Evolutionary conservation across 2,888 invertebrate species (phyloP).

Genomic region (Andrena minutula): DNA sequence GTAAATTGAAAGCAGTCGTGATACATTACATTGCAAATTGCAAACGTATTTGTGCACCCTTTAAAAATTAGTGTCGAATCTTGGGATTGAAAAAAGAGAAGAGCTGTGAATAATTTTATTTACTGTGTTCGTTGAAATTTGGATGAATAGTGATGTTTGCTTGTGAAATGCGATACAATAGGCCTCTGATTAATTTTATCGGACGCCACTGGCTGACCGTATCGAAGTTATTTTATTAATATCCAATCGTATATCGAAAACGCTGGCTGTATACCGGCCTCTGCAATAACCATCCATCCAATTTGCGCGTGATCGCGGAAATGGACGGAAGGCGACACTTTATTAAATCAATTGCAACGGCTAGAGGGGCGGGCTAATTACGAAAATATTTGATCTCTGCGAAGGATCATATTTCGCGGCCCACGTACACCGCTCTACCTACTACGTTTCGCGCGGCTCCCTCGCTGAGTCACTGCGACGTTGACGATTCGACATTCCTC

Average conservation of each 20-base stretch:
- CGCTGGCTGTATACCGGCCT: conserved; percentile 15
- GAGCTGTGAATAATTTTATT: not conserved
- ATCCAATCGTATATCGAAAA: conserved; percentile 57
- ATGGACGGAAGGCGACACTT: conserved; percentile 58
- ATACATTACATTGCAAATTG: too few relatives aligned
- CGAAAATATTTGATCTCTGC: conserved; percentile 57
- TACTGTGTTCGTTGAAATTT: not conserved
- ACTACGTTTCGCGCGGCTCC: conserved; percentile 1
- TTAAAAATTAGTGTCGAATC: too few relatives aligned
- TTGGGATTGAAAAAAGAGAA: not conserved
- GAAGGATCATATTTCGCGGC: conserved; percentile 31
- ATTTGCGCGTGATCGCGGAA: conserved; percentile 57
- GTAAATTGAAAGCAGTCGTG: too few relatives aligned
- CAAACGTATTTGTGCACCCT: too few relatives aligned
- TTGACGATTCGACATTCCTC: too few relatives aligned
- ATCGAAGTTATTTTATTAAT: conserved; percentile 57
- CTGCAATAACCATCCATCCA: conserved; percentile 57
- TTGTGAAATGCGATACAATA: conserved; percentile 2
- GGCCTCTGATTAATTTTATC: conserved; percentile 49
- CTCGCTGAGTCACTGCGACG: not conserved
- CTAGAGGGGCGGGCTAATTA: conserved; percentile 43
- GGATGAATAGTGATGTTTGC: not conserved
- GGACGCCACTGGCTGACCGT: conserved; percentile 24
- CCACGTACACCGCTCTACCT: not conserved
- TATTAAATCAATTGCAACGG: conserved; percentile 58